Base-by-base conservation (phyloP, 2,113 vertebrate genomes). In the Mus spicilegus region DNA sequence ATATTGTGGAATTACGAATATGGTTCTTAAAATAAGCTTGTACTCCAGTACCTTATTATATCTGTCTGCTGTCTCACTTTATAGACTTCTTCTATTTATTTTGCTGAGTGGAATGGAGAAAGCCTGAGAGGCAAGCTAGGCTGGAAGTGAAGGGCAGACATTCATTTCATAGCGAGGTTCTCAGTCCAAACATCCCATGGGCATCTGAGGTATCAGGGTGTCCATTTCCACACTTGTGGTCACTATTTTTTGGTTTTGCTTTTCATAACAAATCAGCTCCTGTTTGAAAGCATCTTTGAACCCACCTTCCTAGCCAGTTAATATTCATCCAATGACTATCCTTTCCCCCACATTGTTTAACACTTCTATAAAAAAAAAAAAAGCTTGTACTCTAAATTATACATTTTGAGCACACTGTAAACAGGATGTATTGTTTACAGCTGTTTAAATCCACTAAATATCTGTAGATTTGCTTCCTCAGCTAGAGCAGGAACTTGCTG, bases 381-480 rank as follows among this genome's bases (percentile, higher is more conserved):
- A 80, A 93, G 92, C 95, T 98, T 92, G 93, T 77, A 81, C 77
- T 92, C 49, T 97, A 97, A 97, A 97, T 93, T 98, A 95, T 98
- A 98, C 96, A 98, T 98, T 98, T 98, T 90, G 97, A 73, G 92
- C 91, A 39, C 90, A 96, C 75, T 89, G 76, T 98, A 98, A 98
- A 98, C 94, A 98, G 97, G 95, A 98, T 98, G 76, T 93, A 89
- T 98, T 98, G 97, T 98, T 99, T 99, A 98, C 98, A 98, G 97
- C 98, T 98, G 89, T 98, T 98, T 95, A 98, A 96, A 97, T 94
- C 95, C 96, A 97, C 97, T 98, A 98, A 98, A 98, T 98, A 98
- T 98, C 96, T 98, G 96, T 98, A 98, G 98, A 98, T 98, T 98
- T 98, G 98, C 98, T 98, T 98, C 98, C 97, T 98, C 98, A 98